phyloP scores from a whole-genome alignment of 2,888 invertebrate species.

The Plebejus argus region DNA sequence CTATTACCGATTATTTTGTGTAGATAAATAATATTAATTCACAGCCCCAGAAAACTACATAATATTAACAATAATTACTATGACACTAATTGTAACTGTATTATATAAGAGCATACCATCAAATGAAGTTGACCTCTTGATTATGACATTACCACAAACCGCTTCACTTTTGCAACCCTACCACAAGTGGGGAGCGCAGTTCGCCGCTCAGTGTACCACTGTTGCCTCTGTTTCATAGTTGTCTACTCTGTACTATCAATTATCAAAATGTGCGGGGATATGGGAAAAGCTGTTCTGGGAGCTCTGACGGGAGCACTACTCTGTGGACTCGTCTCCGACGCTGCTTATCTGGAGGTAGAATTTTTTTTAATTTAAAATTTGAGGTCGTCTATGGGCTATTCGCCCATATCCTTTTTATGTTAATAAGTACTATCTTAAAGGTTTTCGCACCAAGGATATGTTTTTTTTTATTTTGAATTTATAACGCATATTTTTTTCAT shows the following conservation, averaged over 20 bases:
- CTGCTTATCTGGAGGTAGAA: constrained; percentile 72
- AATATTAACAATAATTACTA: neutral
- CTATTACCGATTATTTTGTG: too few relatives aligned
- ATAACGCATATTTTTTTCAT: neutral
- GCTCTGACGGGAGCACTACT: constrained; percentile 73
- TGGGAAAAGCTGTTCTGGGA: constrained; percentile 73
- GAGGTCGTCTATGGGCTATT: too few relatives aligned
- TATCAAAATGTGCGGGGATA: constrained; percentile 71
- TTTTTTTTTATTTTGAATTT: neutral
- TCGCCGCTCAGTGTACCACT: neutral
- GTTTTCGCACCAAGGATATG: too few relatives aligned
- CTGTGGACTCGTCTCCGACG: constrained; percentile 69
- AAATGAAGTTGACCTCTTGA: neutral
- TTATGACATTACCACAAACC: neutral
- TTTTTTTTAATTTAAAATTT: neutral
- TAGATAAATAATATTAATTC: too few relatives aligned
- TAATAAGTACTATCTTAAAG: too few relatives aligned
- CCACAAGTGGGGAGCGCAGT: constrained; percentile 17
- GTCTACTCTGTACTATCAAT: constrained; percentile 39
- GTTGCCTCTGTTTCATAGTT: neutral
- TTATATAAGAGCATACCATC: constrained; percentile 7
- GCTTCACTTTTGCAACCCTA: constrained; percentile 27
- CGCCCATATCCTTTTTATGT: too few relatives aligned
- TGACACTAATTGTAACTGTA: neutral
- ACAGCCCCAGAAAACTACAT: neutral